phyloP scores from a whole-genome alignment of 1,140 invertebrate species.

The Drosophila kurseongensis region DNA sequence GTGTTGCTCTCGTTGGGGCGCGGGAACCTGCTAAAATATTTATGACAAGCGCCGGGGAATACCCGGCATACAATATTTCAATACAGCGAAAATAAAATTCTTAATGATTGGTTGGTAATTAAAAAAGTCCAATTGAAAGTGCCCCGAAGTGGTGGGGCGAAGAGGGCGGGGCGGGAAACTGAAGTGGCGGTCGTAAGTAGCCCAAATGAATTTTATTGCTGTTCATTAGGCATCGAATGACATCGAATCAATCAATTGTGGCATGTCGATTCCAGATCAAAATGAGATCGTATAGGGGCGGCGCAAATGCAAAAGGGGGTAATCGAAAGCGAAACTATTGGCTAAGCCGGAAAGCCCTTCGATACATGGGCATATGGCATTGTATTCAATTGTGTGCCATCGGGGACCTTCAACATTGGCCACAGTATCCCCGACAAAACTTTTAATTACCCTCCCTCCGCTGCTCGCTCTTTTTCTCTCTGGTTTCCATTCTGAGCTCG shows the following conservation, averaged over 20 bases:
- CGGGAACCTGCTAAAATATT: slow-evolving; percentile 71
- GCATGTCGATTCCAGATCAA: slow-evolving; percentile 28
- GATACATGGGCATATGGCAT: slow-evolving; percentile 5
- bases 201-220: slow-evolving; percentile 58
- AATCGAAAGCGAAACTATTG: slow-evolving; percentile 4
- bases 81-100: slow-evolving; percentile 51
- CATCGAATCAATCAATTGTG: slow-evolving; percentile 55
- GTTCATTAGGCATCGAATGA: slow-evolving; percentile 46
- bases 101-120: slow-evolving; percentile 61
- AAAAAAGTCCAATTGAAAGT: slow-evolving; percentile 67
- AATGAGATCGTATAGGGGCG: slow-evolving; percentile 48
- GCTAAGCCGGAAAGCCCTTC: slow-evolving; percentile 12
- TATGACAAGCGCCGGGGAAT: slow-evolving; percentile 66
- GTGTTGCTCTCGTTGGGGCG: slow-evolving; percentile 40
- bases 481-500: slow-evolving; percentile 6
- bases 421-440: slow-evolving; percentile 37
- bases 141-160: neutral
- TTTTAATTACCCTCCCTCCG: slow-evolving; percentile 49
- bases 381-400: slow-evolving; percentile 18
- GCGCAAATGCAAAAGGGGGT: too few species aligned
- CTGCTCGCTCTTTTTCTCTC: slow-evolving; percentile 10
- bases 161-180: neutral
- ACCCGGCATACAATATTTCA: slow-evolving; percentile 63
- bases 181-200: slow-evolving; percentile 30
- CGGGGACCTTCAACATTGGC: slow-evolving; percentile 32